Evolutionary conservation across 2,113 vertebrate genomes (phyloP).

Genomic region (Gopherus evgoodei): DNA sequence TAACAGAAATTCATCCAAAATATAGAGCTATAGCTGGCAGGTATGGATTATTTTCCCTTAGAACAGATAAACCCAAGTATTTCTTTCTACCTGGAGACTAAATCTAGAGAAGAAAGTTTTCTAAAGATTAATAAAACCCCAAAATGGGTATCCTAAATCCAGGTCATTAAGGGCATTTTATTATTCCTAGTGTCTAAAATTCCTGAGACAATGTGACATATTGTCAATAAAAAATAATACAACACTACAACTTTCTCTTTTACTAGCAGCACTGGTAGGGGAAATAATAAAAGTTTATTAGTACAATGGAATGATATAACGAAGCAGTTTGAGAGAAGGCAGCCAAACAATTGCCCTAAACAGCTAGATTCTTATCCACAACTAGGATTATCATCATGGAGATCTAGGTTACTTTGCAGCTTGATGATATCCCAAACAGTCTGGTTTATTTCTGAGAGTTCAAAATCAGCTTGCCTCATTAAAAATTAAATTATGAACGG

Average conservation of each 20-base stretch:
- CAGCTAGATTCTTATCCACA: neutral
- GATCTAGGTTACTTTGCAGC: neutral
- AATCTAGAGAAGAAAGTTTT: neutral
- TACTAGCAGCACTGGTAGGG: neutral
- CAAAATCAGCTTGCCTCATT: no score
- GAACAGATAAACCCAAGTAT: neutral
- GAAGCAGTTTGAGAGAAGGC: neutral
- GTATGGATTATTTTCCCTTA: neutral
- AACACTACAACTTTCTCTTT: neutral
- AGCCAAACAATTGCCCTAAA: neutral
- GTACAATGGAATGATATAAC: neutral
- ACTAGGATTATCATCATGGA: neutral
- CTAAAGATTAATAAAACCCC: neutral
- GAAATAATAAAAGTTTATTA: neutral
- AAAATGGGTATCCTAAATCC: neutral
- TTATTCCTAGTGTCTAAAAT: neutral
- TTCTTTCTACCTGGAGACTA: neutral
- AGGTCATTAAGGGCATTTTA: neutral
- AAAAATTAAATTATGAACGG: no score
- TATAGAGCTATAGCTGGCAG: neutral
- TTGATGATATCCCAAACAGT: no score
- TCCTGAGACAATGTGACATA: neutral
- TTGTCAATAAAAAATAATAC: neutral
- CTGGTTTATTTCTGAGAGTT: no score
- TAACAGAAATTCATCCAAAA: neutral